phyloP scores from a whole-genome alignment of 2,888 invertebrate species.

The Aproaerema taeniolella region DNA sequence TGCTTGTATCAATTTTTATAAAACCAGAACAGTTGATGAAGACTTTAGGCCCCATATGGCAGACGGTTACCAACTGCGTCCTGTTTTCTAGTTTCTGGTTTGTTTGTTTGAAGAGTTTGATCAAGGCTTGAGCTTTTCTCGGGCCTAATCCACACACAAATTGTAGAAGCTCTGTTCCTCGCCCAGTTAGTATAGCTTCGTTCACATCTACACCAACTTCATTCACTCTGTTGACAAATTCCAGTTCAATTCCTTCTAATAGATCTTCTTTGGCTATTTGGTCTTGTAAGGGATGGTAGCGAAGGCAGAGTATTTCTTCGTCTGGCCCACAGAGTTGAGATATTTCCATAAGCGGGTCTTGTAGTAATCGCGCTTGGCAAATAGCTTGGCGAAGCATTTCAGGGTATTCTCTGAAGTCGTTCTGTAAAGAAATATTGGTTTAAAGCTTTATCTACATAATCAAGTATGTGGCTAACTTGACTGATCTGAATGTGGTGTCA shows the following conservation, averaged over 20 bases:
- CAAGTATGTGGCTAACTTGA: too few relatives aligned
- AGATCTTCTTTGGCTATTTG: constrained; percentile 91
- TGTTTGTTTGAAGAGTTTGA: constrained; percentile 92
- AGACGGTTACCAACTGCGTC: constrained; percentile 95
- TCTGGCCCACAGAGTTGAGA: constrained; percentile 97
- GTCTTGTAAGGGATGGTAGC: constrained; percentile 92
- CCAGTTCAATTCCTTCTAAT: constrained; percentile 88
- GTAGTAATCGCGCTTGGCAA: constrained; percentile 92
- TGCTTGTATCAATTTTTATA: constrained; percentile 98
- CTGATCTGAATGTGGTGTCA: too few relatives aligned
- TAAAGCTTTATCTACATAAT: not conserved
- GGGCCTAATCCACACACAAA: constrained; percentile 98
- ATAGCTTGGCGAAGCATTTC: constrained; percentile 93
- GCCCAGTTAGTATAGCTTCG: constrained; percentile 91
- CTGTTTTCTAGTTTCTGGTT: constrained; percentile 95
- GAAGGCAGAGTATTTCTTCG: constrained; percentile 96
- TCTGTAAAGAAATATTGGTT: constrained; percentile 39
- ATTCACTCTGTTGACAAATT: constrained; percentile 96
- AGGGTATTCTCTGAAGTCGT: constrained; percentile 96
- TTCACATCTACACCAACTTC: constrained; percentile 99
- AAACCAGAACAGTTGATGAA: constrained; percentile 99
- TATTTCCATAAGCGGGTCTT: constrained; percentile 97
- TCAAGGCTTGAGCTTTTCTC: constrained; percentile 91
- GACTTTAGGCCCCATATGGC: constrained; percentile 98
- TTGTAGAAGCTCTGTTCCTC: constrained; percentile 93